These are phyloP conservation scores for Phalacrocorax pelagicus DNA, from an alignment of 2,113 vertebrate genomes.

Conservation along the genomic window DNA sequence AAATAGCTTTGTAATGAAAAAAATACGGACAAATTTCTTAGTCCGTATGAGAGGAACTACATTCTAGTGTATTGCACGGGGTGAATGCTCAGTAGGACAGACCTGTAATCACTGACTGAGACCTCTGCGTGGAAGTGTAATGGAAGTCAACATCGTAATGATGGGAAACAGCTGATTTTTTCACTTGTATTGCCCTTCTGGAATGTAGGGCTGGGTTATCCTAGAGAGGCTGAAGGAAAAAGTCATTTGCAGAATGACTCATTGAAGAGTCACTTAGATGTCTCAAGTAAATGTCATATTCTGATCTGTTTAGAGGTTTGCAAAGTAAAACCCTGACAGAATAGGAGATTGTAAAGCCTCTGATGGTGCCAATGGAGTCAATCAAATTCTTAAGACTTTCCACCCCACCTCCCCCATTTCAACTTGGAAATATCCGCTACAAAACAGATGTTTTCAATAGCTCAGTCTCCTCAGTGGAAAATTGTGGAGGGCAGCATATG, in stretches of 20 bases:
- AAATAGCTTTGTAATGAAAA: background rate
- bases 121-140: background rate
- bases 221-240: background rate
- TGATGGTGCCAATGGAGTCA: background rate
- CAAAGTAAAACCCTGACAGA: background rate
- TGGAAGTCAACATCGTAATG: background rate
- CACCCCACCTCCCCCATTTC: background rate
- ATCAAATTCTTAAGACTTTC: background rate
- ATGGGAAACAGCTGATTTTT: background rate
- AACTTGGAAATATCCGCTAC: background rate
- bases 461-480: background rate
- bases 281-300: background rate
- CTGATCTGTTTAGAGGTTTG: background rate
- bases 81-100: background rate
- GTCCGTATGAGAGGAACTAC: background rate
- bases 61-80: background rate
- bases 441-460: background rate
- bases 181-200: background rate
- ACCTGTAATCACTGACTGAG: background rate
- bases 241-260: background rate
- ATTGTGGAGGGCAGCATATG: background rate
- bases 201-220: background rate
- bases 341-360: background rate
- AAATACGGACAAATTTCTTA: background rate
- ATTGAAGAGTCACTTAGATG: background rate